A percentile compares a stretch with the other conserved stretches of the same genome.
phyloP scores from a whole-genome alignment of 2,888 invertebrate genomes.

The Hirtodrosophila histrioides region DNA sequence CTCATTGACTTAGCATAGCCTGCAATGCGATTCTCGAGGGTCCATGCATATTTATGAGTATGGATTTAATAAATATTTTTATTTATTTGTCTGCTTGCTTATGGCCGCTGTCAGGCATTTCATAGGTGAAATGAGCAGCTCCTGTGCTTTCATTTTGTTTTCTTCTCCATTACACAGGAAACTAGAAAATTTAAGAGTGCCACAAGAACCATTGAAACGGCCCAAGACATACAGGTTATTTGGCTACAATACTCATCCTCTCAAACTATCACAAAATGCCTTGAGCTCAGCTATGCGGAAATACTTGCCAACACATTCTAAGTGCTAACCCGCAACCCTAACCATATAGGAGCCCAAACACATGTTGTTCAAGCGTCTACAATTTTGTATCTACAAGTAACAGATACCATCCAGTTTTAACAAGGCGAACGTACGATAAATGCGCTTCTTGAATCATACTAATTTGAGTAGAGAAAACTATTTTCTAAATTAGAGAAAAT shows the following conservation, averaged over 20 bases:
- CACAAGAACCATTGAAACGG: no score
- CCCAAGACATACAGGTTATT: no score
- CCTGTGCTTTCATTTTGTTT: conserved; percentile 37
- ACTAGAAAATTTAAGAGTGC: background rate
- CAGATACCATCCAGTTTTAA: conserved; percentile 28
- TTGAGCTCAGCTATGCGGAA: conserved; percentile 47
- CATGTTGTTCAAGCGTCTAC: conserved; percentile 52
- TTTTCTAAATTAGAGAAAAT: conserved; percentile 77
- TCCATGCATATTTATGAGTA: conserved; percentile 81
- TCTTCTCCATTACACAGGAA: background rate
- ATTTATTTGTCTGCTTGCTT: conserved; percentile 30
- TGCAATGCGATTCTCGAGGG: conserved; percentile 17
- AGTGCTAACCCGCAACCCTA: conserved; percentile 7
- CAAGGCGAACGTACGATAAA: conserved; percentile 62
- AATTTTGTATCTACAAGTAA: conserved; percentile 26
- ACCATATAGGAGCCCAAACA: conserved; percentile 59
- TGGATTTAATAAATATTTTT: conserved; percentile 75
- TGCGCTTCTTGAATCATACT: conserved; percentile 58
- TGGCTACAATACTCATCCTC: no score
- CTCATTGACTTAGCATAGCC: conserved; percentile 20
- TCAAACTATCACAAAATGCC: no score
- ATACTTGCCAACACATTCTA: conserved; percentile 2
- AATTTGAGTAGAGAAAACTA: conserved; percentile 62
- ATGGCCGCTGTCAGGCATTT: background rate
- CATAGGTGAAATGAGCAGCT: conserved; percentile 16